Conservation (phyloP, 2,797 vertebrate species). For the Myiotriccus ornatus region DNA sequence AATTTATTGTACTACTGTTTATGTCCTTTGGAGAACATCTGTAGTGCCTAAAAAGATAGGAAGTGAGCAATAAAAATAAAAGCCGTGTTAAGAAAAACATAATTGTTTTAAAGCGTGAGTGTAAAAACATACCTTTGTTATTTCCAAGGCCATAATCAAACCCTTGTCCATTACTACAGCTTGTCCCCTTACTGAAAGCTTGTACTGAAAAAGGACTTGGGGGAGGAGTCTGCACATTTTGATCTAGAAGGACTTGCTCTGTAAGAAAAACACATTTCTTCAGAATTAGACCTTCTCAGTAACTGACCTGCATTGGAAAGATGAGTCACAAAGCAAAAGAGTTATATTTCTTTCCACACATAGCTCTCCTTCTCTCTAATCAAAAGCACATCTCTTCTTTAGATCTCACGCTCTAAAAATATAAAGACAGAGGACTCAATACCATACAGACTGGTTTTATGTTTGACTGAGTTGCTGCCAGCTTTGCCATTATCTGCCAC, state of each 20-base stretch:
- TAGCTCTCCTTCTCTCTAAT: not conserved
- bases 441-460: not conserved
- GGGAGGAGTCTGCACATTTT: constrained; percentile 91
- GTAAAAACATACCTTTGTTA: constrained; percentile 89
- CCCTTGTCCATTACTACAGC: constrained; percentile 89
- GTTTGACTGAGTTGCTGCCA: not conserved
- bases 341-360: not conserved
- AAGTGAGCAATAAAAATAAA: not conserved
- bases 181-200: constrained; percentile 88
- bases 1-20: not conserved
- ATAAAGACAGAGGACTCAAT: not conserved
- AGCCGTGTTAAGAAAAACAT: not conserved
- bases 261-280: constrained; percentile 59
- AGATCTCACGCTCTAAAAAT: not conserved
- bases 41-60: not conserved
- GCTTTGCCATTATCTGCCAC: not conserved
- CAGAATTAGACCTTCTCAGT: constrained; percentile 21
- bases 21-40: not conserved
- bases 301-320: not conserved
- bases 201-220: constrained; percentile 97
- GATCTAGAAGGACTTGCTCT: constrained; percentile 93
- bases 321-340: not conserved
- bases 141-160: constrained; percentile 97
- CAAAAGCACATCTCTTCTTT: not conserved
- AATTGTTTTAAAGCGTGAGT: not conserved